Evolutionary conservation across 2,113 vertebrate species (phyloP).

Genomic region (Brienomyrus brachyistius): DNA sequence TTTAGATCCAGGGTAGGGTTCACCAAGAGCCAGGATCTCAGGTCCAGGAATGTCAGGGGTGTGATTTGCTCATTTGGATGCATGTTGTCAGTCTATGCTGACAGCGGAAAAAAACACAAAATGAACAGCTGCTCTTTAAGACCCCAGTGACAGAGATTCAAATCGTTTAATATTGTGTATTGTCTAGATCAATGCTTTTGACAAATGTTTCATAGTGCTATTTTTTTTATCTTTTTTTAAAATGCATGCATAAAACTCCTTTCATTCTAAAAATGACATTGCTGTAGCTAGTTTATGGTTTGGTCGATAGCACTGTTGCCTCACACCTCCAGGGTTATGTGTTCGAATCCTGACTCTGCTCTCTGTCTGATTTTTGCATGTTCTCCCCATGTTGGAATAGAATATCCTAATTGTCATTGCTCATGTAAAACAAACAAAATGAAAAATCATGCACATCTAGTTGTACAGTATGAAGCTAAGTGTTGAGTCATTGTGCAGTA

Average conservation of each 20-base stretch:
- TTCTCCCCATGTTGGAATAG: background rate
- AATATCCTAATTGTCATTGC: background rate
- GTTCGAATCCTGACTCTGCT: background rate
- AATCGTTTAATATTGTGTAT: background rate
- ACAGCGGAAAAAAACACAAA: background rate
- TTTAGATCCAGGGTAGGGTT: background rate
- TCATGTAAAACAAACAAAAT: background rate
- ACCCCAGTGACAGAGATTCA: background rate
- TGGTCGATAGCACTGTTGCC: background rate
- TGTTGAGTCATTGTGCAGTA: background rate
- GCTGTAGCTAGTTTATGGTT: background rate
- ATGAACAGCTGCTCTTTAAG: background rate
- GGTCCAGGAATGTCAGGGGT: background rate
- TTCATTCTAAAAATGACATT: background rate
- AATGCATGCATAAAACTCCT: background rate
- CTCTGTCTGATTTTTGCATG: background rate
- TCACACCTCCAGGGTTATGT: background rate
- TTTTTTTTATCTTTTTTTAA: background rate
- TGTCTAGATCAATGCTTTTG: background rate
- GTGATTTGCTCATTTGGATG: background rate
- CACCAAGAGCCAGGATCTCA: background rate
- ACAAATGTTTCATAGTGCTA: background rate
- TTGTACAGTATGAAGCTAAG: background rate
- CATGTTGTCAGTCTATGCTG: background rate
- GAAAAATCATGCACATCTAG: background rate